Evolutionary conservation across 2,888 invertebrate species (phyloP), one percentile per base, ranked within the genome.

Genomic region (Conistra vaccinii): DNA sequence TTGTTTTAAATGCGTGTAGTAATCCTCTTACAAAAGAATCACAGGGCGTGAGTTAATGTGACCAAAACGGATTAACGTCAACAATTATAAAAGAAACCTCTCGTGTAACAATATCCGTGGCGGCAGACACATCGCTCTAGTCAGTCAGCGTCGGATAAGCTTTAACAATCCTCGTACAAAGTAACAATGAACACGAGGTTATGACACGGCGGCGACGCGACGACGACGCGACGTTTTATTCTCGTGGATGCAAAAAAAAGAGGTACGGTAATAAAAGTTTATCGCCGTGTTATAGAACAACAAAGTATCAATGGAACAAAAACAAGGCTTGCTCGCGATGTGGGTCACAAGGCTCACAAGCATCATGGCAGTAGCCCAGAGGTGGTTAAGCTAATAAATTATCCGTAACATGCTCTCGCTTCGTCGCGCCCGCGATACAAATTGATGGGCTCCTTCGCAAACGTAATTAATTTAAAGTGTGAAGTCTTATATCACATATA

Each of bases 1-100:
- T 67, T 20, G 55, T 69, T 73, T 58, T 35, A 76, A 73, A 72
- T 71, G 71, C 70, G 73, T 73, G 63, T 78, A 77, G 58, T 77
- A 86, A 86, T 86, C 86, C 83, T 62, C 73, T 80, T 51, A 86
- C 80, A 85, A 81, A 77, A 78, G 85, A 79, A 83, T 76, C 80
- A 74, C 61, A 81, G 81, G 76, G 80, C 92, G 93, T 93, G 93
- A 91, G 91, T 92, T 91, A 91, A 93, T 89, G 87, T 86, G 81
- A 85, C 87, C 89, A 91, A 93, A 93, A 92, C 92, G 91, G 94
- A 94, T 95, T 93, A 94, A 88, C 86, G 89, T 88, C 90, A 86
- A 90, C 91, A 89, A 90, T 89, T 90, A 87, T 90, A 91, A 92
- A 91, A 89, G 87, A 84, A 71, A 80, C 73, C 78, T 83, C 73